These are phyloP conservation scores for Caenorhabditis virilis DNA, from an alignment of 2,888 invertebrate species.

Conservation along the genomic window DNA sequence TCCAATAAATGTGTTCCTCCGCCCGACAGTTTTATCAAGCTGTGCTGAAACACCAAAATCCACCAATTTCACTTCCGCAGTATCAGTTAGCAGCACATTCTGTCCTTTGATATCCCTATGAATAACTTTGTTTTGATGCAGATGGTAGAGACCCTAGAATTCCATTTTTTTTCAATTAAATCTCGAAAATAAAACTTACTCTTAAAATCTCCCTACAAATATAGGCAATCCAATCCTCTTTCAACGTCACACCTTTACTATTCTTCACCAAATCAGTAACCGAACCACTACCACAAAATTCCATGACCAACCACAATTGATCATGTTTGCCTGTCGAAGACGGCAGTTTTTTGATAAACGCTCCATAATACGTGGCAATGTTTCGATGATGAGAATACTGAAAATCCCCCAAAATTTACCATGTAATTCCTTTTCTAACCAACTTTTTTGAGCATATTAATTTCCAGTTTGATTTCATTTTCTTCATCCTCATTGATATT, in stretches of 20 bases:
- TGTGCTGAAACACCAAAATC: slow-evolving; percentile 99
- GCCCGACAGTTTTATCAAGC: slow-evolving; percentile 95
- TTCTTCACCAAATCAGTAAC: slow-evolving; percentile 99
- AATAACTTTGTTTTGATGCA: slow-evolving; percentile 98
- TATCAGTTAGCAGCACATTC: slow-evolving; percentile 97
- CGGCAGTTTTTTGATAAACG: slow-evolving; percentile 94
- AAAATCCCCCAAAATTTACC: slow-evolving; percentile 40
- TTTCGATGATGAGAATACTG: slow-evolving; percentile 96
- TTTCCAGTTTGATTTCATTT: slow-evolving; percentile 99
- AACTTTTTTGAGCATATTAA: slow-evolving; percentile 94
- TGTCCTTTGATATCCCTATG: slow-evolving; percentile 96
- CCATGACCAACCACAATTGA: slow-evolving; percentile 96
- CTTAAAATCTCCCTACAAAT: slow-evolving; percentile 84
- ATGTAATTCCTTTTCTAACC: not conserved
- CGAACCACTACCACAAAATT: slow-evolving; percentile 98
- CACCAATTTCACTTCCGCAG: slow-evolving; percentile 97
- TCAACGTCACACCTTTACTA: slow-evolving; percentile 94
- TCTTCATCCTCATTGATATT: slow-evolving; percentile 99
- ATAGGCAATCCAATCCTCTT: slow-evolving; percentile 99
- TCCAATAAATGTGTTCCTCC: slow-evolving; percentile 98
- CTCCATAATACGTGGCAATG: slow-evolving; percentile 99
- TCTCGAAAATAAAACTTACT: slow-evolving; percentile 56
- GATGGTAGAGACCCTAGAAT: slow-evolving; percentile 88
- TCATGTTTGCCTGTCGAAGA: slow-evolving; percentile 87
- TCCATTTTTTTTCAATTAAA: not conserved